Conservation (phyloP, 2,888 invertebrate species). For the Marasmarcha lunaedactyla region DNA sequence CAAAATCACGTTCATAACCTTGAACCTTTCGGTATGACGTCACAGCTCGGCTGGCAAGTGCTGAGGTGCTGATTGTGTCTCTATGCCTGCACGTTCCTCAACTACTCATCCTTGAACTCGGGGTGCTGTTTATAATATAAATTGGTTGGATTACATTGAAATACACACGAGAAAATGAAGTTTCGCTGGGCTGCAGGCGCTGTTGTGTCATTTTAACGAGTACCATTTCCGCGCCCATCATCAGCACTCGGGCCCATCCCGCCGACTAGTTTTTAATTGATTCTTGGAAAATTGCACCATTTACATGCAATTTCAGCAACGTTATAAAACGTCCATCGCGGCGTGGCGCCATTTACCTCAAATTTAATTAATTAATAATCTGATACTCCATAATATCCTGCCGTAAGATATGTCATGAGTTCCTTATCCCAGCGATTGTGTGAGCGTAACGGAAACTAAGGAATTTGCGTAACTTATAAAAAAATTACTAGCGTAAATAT, state of each 20-base stretch:
- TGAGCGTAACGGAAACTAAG: conserved; percentile 6
- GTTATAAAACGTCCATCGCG: neutral
- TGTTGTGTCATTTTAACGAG: neutral
- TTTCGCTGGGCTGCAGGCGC: neutral
- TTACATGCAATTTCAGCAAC: neutral
- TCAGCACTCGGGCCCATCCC: no score
- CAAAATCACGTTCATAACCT: conserved; percentile 58
- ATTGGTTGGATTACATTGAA: neutral
- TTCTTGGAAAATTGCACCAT: neutral
- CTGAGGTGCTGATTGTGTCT: neutral
- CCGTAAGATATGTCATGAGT: conserved; percentile 17
- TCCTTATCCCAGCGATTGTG: conserved; percentile 16
- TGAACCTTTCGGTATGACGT: conserved; percentile 54
- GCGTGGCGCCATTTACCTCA: conserved; percentile 17
- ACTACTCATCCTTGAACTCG: neutral
- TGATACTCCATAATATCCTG: conserved; percentile 16
- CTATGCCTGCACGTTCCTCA: no score
- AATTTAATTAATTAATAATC: conserved; percentile 20
- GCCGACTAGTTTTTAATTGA: conserved; percentile 1
- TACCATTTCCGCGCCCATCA: neutral
- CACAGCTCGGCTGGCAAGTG: conserved; percentile 29
- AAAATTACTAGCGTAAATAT: neutral
- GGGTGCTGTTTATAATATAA: neutral
- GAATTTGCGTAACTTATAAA: neutral
- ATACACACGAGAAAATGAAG: neutral